Evolutionary conservation across 2,113 vertebrate genomes (phyloP), one percentile per base, ranked within the genome.

Genomic region (Machaerirhynchus nigripectus): DNA sequence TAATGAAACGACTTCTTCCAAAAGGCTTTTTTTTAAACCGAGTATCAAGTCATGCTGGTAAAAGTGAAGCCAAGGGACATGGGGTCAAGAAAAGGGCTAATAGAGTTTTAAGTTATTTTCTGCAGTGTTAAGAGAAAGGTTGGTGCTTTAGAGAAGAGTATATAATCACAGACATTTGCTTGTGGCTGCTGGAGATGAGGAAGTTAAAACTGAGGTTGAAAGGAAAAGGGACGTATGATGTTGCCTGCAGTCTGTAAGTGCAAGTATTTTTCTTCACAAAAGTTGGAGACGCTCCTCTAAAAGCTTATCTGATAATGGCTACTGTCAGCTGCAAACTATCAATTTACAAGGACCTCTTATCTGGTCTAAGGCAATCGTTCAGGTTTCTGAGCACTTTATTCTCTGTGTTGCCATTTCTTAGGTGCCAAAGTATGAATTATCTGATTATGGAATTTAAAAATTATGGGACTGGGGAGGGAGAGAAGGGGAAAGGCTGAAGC

Each of bases 241-340:
- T 65, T 88, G 88, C 33, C 49, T 86, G 68, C 46, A 84, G 75
- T 86, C 46, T 63, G 4, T 64, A 79, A 96, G 46, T 85, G 73
- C 59, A 44, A 4, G 79, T 93, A 86, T 93, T 90, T 96, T 94
- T 92, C 71, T 92, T 92, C 88, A 42, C 64, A 80, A 61, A 90
- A 92, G 79, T 35, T 90, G 68, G 30, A 96, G 83, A 50, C n/a
- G 20, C 46, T 87, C 13, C 53, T 97, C 75, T 90, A 88, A 93
- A 90, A 64, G 39, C 85, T 94, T 96, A 84, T 95, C 88, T 96
- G 85, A 77, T 84, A 94, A 93, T 86, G 76, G 73, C 24, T 81
- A 22, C 92, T 93, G 82, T 86, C 78, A 93, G 80, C 84, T 93
- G 70, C 60, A 94, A 63, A 83, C 84, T 75, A 92, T 87, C 90